phyloP scores from a whole-genome alignment of 1,140 invertebrate genomes.

The Lucilia sericata region DNA sequence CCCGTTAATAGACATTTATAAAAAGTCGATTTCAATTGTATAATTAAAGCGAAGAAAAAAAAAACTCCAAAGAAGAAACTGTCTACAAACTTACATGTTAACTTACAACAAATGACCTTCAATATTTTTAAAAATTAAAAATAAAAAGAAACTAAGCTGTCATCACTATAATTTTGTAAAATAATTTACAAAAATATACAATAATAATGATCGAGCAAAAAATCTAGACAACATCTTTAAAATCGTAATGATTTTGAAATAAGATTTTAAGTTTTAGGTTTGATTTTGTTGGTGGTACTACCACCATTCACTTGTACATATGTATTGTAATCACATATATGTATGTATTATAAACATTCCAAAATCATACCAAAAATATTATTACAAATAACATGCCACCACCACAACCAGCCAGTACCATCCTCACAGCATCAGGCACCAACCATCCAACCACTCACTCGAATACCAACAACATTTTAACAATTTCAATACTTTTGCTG shows the following conservation, averaged over 20 bases:
- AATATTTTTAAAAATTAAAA: neutral
- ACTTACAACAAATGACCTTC: neutral
- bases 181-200: neutral
- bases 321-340: neutral
- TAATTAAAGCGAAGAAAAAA: too few relatives aligned
- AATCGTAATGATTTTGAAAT: neutral
- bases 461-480: too few relatives aligned
- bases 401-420: neutral
- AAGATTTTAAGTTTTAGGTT: too few relatives aligned
- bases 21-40: neutral
- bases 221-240: neutral
- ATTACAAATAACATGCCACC: neutral
- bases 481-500: too few relatives aligned
- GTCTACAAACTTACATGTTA: neutral
- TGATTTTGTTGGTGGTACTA: too few relatives aligned
- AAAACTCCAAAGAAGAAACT: too few relatives aligned
- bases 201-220: neutral
- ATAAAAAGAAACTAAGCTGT: neutral
- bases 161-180: conserved; percentile 20
- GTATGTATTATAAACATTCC: neutral
- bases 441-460: too few relatives aligned
- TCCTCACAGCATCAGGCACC: neutral
- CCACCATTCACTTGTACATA: neutral
- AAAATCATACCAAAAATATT: neutral
- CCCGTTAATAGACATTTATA: neutral